Percentiles rank a stretch among this genome's conserved stretches.
These are phyloP conservation scores for Nasonia giraulti DNA, from an alignment of 1,140 invertebrate species.

Conservation along the genomic window DNA sequence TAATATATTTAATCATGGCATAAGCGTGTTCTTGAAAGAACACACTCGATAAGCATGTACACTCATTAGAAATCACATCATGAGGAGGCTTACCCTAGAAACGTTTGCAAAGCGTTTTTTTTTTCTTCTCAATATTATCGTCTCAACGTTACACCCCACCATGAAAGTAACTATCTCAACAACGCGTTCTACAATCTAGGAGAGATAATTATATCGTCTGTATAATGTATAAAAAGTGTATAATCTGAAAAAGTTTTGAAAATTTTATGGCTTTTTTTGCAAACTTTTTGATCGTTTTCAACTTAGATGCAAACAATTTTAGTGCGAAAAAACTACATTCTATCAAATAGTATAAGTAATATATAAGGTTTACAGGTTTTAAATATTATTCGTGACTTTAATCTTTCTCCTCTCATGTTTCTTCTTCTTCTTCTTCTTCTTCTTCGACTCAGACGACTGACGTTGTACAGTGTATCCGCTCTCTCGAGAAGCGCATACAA, in stretches of 20 bases:
- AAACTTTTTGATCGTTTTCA: neutral
- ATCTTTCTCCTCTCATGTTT: neutral
- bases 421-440: neutral
- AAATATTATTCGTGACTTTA: neutral
- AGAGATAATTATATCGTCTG: neutral
- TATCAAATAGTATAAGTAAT: neutral
- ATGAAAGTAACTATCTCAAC: neutral
- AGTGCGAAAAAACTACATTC: neutral
- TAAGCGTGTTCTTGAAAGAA: neutral
- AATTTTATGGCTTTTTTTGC: neutral
- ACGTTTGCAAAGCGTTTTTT: conserved; percentile 67
- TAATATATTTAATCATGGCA: neutral
- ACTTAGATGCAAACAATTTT: neutral
- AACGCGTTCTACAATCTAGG: neutral
- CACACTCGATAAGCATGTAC: too few species aligned
- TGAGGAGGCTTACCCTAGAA: conserved; percentile 63
- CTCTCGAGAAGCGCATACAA: too few species aligned
- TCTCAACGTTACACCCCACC: conserved; percentile 4
- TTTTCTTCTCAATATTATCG: neutral
- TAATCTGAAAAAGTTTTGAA: neutral
- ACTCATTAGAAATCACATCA: neutral
- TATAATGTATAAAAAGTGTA: neutral
- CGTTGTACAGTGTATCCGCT: too few species aligned
- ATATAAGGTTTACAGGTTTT: neutral
- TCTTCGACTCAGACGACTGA: too few species aligned